Evolutionary conservation across 1,140 invertebrate species (phyloP), one percentile per base, ranked within the genome.

Genomic region (Samia ricini): DNA sequence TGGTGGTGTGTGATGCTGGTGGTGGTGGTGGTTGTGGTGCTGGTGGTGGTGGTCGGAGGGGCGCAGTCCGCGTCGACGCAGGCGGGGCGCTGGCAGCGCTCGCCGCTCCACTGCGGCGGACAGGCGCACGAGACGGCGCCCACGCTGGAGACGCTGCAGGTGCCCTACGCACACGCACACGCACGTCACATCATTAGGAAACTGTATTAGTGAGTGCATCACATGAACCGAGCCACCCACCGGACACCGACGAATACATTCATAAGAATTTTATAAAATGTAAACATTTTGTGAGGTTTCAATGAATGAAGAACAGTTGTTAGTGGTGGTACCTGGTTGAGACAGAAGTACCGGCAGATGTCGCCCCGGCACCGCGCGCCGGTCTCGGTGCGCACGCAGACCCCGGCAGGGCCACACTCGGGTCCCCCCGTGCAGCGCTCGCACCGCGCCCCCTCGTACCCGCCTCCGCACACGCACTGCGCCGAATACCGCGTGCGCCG

Each of bases 401-500:
- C 36, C 36, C 33, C 92, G 69, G n/a, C 48, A 8, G 36, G 19
- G 33, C 56, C 61, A 50, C 63, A 60, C 50, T 56, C 94, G 3
- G 62, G 63, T 51, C 57, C 63, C 50, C 54, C 60, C 15, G 95
- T 5, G 92, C 81, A 21, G 93, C 94, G 69, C 92, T 92, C 81
- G 94, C 95, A 65, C 91, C 87, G 68, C 95, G 95, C 74, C 91
- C 91, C 20, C 15, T 23, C 59, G 51, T 52, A 72, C 76, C 92
- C 85, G 0, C 92, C 83, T 18, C 91, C 87, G 75, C 94, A 95
- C 36, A 81, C 81, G 83, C 94, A 95, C 59, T 83, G 88, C 65
- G 88, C 82, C 42, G 85, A 78, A 64, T 79, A 76, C 62, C 86
- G 69, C 24, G 84, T 69, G 4, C 92, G 73, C 68, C 91, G 81